Percentiles rank a stretch among this genome's conserved stretches.
phyloP scores from a whole-genome alignment of 1,140 invertebrate genomes.

The Drosophila kanapiae region DNA sequence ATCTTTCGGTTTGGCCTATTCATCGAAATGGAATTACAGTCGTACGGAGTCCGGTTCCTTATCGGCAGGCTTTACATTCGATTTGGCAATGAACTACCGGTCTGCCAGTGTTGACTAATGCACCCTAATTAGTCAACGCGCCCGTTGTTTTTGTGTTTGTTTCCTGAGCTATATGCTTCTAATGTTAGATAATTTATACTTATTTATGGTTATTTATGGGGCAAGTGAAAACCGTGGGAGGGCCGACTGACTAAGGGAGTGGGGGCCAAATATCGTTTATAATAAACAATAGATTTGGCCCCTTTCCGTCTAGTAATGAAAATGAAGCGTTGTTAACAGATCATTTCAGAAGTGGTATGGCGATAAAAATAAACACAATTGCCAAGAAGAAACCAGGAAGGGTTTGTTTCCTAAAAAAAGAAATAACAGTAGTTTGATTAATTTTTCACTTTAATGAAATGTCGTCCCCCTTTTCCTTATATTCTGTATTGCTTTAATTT shows the following conservation, averaged over 20 bases:
- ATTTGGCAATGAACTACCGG: constrained; percentile 55
- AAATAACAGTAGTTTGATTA: neutral
- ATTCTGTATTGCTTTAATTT: neutral
- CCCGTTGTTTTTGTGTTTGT: constrained; percentile 35
- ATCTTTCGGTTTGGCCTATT: neutral
- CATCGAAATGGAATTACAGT: constrained; percentile 68
- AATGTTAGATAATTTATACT: constrained; percentile 69
- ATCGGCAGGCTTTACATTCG: constrained; percentile 71
- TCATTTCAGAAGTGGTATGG: constrained; percentile 15
- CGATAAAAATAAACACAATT: neutral
- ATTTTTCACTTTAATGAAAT: neutral
- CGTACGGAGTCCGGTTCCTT: constrained; percentile 36
- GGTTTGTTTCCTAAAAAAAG: neutral
- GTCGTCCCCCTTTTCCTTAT: neutral
- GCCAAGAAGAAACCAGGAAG: neutral
- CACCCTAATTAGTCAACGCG: constrained; percentile 66
- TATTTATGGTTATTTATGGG: constrained; percentile 57
- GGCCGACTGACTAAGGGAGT: constrained; percentile 16
- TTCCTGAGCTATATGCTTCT: constrained; percentile 28
- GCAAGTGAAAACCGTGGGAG: constrained; percentile 27
- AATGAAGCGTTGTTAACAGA: constrained; percentile 6
- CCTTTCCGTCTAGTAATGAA: constrained; percentile 22
- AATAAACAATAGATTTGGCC: constrained; percentile 3
- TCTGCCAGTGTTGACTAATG: constrained; percentile 66
- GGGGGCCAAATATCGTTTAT: constrained; percentile 22